Percentiles rank a stretch among this genome's conserved stretches.
These are phyloP conservation scores for Chromoteleia sp. DNA, from an alignment of 2,888 invertebrate genomes.

Conservation along the genomic window DNA sequence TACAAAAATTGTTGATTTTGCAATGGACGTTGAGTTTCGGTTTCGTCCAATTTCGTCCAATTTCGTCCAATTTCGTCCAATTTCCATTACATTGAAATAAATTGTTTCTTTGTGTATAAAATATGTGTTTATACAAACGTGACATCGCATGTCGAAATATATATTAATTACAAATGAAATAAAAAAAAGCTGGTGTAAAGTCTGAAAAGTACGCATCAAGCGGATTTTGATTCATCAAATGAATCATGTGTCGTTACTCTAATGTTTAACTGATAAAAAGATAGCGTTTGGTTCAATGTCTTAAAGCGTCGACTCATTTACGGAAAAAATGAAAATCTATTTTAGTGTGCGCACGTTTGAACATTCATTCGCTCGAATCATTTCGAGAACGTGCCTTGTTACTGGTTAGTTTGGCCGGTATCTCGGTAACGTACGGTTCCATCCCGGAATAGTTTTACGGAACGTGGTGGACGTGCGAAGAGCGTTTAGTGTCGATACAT, in stretches of 20 bases:
- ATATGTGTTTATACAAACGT: too few species aligned
- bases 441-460: conserved; percentile 79
- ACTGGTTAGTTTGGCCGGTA: conserved; percentile 79
- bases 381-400: conserved; percentile 72
- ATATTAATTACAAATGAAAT: too few species aligned
- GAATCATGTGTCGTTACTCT: not conserved
- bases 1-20: too few species aligned
- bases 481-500: conserved; percentile 44
- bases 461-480: conserved; percentile 65
- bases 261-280: conserved; percentile 10
- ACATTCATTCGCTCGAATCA: conserved; percentile 74
- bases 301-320: conserved; percentile 73
- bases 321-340: conserved; percentile 80
- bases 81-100: too few species aligned
- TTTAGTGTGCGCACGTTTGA: conserved; percentile 79
- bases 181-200: too few species aligned
- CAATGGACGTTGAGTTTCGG: too few species aligned
- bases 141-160: too few species aligned
- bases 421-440: conserved; percentile 79
- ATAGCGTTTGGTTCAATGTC: conserved; percentile 59
- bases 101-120: too few species aligned
- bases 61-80: too few species aligned
- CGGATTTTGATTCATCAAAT: too few species aligned
- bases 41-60: too few species aligned
- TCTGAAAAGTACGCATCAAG: too few species aligned